phyloP scores from a whole-genome alignment of 1,140 invertebrate species.

The Psix sp. region DNA sequence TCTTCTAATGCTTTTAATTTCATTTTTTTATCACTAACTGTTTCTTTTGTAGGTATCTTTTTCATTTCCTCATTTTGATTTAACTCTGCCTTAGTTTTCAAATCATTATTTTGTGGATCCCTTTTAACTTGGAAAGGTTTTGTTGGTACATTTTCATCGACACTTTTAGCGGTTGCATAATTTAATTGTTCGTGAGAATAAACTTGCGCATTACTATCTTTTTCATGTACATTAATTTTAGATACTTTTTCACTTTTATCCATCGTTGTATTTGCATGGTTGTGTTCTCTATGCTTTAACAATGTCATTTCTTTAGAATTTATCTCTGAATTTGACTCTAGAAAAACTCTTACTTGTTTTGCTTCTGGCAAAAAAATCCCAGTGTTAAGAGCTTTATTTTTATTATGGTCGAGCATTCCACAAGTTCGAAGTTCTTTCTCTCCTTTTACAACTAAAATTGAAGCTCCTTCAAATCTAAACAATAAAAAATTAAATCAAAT shows the following conservation, averaged over 20 bases:
- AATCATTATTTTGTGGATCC: no score
- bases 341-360: constrained; percentile 83
- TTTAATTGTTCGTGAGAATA: no score
- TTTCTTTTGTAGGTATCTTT: neutral
- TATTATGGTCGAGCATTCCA: constrained; percentile 83
- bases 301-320: constrained; percentile 58
- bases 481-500: constrained; percentile 10
- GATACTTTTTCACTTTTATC: no score
- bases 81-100: neutral
- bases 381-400: constrained; percentile 79
- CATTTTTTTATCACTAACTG: constrained; percentile 7
- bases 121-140: no score
- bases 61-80: neutral
- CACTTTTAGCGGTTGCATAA: no score
- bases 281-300: constrained; percentile 15
- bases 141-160: no score
- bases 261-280: neutral
- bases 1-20: constrained; percentile 31
- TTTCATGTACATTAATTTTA: no score
- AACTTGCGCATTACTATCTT: no score
- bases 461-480: constrained; percentile 82
- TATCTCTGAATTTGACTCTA: constrained; percentile 79
- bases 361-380: constrained; percentile 76
- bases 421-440: constrained; percentile 86
- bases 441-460: constrained; percentile 87